These are phyloP conservation scores for Atethmia centrago DNA, from an alignment of 2,888 invertebrate genomes.

Conservation along the genomic window DNA sequence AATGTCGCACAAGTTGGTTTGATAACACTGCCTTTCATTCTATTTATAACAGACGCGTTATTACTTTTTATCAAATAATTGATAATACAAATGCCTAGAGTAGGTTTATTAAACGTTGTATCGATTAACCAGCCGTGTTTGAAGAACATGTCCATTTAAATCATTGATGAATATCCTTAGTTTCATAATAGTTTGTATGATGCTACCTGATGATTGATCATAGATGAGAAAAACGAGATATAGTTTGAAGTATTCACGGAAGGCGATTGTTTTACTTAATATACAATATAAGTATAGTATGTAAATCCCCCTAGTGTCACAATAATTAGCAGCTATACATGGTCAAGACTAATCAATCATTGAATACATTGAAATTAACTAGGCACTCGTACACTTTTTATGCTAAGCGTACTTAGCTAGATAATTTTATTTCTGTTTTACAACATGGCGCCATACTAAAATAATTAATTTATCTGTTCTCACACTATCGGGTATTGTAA, in stretches of 20 bases:
- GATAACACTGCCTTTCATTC: constrained; percentile 23
- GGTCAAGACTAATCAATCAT: constrained; percentile 23
- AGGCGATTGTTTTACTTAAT: constrained; percentile 14
- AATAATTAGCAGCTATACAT: constrained; percentile 18
- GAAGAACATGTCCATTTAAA: neutral
- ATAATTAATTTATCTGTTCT: constrained; percentile 37
- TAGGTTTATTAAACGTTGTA: neutral
- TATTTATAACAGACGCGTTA: constrained; percentile 7
- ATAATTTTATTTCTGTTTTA: constrained; percentile 17
- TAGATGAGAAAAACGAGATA: neutral
- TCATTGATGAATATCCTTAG: neutral
- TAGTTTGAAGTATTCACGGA: constrained; percentile 1
- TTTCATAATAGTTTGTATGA: neutral
- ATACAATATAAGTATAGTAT: constrained; percentile 5
- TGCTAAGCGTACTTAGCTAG: neutral
- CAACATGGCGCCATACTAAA: constrained; percentile 15
- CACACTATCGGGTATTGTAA: constrained; percentile 38
- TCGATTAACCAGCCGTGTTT: neutral
- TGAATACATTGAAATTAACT: constrained; percentile 10
- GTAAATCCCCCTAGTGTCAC: constrained; percentile 21
- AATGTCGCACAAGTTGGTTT: constrained; percentile 16
- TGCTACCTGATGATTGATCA: neutral
- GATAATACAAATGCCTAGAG: neutral
- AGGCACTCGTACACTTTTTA: constrained; percentile 4
- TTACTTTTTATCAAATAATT: constrained; percentile 34